Base-by-base conservation (phyloP, 64 coral and sea anemone genomes). In the Actinia equina region DNA sequence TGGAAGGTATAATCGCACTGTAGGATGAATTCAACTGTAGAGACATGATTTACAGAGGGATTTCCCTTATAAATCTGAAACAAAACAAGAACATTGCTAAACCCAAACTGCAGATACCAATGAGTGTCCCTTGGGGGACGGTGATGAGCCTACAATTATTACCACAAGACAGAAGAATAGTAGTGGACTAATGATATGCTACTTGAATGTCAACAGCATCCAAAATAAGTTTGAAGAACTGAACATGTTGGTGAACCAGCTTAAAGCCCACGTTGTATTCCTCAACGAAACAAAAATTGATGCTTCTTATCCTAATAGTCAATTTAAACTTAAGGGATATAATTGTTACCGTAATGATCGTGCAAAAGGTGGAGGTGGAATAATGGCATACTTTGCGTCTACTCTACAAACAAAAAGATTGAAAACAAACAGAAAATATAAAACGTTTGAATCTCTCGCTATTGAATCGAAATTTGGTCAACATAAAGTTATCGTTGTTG, bases 181-280 rank as follows among this genome's bases (percentile, higher is more conserved):
- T 17, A 23, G 57, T 63, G 41, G 16, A 17, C 58, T 49, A 67
- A 3, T 86, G 4, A 44, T 86, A 8, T 5, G 15, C 2, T 60
- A 86, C 41, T 67, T 86, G 27, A 86, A 86, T 67, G 60, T 86
- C 27, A 86, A 86, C 12, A 54, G 52, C 52, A 6, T 54, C 52
- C 52, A 54, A 54, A 54, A 54, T 12, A 54, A 54, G 12, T 2
- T 67, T 30, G 85, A 86, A 46, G 85, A 86, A 18, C 6, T 86
- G 6, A 37, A 18, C 4, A 2, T 12, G 2, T 44, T 64, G 16
- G 16, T 86, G 3, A 65, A 69, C 7, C 19, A 86, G 37, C 6
- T 44, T 8, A 86, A 86, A 86, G 85, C 85, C 41, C 85, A 86
- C 7, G 60, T 86, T 7, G 59, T 86, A 10, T 86, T 86, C 25